Base-by-base conservation (phyloP, 2,797 vertebrate genomes). In the Busarellus nigricollis region DNA sequence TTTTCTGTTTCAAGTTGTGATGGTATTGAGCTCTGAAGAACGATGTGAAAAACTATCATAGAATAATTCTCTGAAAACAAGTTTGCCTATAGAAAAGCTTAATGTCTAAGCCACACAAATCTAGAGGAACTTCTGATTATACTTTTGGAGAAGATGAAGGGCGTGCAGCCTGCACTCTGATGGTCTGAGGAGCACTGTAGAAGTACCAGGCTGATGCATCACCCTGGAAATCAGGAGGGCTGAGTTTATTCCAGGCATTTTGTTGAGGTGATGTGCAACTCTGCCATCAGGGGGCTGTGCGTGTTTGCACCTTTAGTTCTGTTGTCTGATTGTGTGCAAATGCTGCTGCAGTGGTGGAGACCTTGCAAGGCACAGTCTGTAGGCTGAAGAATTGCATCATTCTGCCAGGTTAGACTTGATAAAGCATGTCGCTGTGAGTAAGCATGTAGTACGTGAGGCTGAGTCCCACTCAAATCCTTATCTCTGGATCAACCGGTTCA, bases 271-370 rank as follows among this genome's bases (percentile, higher is more conserved):
- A 24, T 24, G 15, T 66, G 29, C 26, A 57, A 21, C 21, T 54
- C 35, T 31, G 11, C 1, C 2, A 5, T n/a, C 16, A 37, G 24
- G 18, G 25, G 6, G 15, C n/a, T 49, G 17, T 26, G 13, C 1
- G 0, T 47, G 13, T 45, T 78, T 12, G 5, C 28, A 54, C 17
- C 15, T 58, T 74, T 17, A 40, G 10, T 69, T 83, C 44, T 57
- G n/a, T 16, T 61, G 16, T 38, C 71, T 52, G 50, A 40, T 54
- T 29, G 15, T 11, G 19, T 35, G 28, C 40, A 70, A 59, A 24
- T 20, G 15, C 20, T 35, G 11, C 50, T 3, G 1, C 28, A 8
- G 11, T n/a, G 31, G 24, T 20, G 57, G 47, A 72, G n/a, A 55
- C 25, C 24, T 83, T 73, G 31, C 42, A 44, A 67, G 20, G 37